Percentiles rank a stretch among this genome's conserved stretches.
Conservation (phyloP, 2,888 invertebrate species). For the Limnephilus rhombicus region DNA sequence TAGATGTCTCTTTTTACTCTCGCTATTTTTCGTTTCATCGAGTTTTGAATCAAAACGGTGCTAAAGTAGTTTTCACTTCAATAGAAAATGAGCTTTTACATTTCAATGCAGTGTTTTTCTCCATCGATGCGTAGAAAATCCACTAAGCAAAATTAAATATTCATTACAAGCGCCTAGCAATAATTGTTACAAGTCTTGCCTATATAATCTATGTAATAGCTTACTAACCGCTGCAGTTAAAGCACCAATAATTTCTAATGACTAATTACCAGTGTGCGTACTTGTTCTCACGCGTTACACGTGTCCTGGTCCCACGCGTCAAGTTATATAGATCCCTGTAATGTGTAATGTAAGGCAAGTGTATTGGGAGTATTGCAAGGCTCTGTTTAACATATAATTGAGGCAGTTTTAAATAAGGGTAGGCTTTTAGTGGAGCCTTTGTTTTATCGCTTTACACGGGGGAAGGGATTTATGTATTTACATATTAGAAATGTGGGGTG, state of each 20-base stretch:
- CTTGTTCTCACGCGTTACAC: neutral
- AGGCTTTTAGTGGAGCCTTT: conserved; percentile 6
- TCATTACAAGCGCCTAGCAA: neutral
- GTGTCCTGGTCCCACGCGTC: neutral
- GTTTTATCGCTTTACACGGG: neutral
- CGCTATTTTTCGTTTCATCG: too few relatives aligned
- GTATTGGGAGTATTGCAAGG: neutral
- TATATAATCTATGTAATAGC: neutral
- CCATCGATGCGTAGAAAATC: conserved; percentile 10
- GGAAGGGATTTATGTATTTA: neutral
- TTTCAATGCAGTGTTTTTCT: conserved; percentile 13
- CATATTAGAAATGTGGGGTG: neutral
- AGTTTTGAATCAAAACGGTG: too few relatives aligned
- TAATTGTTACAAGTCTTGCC: neutral
- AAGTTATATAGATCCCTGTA: neutral
- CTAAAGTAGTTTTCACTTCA: too few relatives aligned
- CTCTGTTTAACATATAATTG: conserved; percentile 30
- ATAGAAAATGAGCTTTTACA: too few relatives aligned
- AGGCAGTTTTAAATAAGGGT: neutral
- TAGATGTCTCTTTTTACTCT: too few relatives aligned
- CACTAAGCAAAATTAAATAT: neutral
- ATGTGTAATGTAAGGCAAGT: neutral
- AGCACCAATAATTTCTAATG: neutral
- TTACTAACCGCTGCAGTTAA: neutral
- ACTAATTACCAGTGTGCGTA: neutral